These are phyloP conservation scores for Botia kubotai DNA, from an alignment of 2,797 vertebrate genomes.

Conservation along the genomic window DNA sequence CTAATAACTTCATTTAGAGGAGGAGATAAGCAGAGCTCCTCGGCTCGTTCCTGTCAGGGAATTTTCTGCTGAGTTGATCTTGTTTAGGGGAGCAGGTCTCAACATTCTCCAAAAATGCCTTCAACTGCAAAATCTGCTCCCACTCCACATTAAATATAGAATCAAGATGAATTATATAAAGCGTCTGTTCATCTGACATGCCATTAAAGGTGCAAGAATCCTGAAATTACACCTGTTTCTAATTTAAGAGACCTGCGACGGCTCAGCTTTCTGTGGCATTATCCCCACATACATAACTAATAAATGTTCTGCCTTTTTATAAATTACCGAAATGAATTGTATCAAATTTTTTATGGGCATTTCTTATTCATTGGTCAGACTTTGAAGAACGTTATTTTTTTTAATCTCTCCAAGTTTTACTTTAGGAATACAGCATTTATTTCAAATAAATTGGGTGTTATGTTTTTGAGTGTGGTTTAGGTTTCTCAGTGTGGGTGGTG, in stretches of 20 bases:
- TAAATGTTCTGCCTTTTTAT: slow-evolving; percentile 56
- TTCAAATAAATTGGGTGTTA: neutral
- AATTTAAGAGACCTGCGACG: slow-evolving; percentile 67
- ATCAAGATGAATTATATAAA: slow-evolving; percentile 81
- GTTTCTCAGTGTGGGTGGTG: neutral
- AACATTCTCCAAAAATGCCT: slow-evolving; percentile 40
- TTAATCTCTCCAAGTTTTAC: neutral
- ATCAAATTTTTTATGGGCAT: neutral
- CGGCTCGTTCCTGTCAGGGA: slow-evolving; percentile 33
- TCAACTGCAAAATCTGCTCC: slow-evolving; percentile 54
- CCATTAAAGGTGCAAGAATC: slow-evolving; percentile 66
- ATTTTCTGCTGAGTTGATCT: slow-evolving; percentile 49
- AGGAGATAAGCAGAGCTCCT: neutral
- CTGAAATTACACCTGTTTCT: slow-evolving; percentile 74
- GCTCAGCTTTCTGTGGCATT: slow-evolving; percentile 64
- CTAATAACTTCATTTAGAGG: neutral
- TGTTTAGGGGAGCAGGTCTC: slow-evolving; percentile 47
- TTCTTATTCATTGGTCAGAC: neutral
- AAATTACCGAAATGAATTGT: neutral
- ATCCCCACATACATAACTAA: slow-evolving; percentile 73
- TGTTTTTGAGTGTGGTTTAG: neutral
- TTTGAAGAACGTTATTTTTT: neutral
- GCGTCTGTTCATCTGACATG: slow-evolving; percentile 80
- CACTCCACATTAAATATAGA: slow-evolving; percentile 77
- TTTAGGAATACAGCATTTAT: neutral